phyloP scores from a whole-genome alignment of 2,888 invertebrate genomes.

The Nymphalis c-album region DNA sequence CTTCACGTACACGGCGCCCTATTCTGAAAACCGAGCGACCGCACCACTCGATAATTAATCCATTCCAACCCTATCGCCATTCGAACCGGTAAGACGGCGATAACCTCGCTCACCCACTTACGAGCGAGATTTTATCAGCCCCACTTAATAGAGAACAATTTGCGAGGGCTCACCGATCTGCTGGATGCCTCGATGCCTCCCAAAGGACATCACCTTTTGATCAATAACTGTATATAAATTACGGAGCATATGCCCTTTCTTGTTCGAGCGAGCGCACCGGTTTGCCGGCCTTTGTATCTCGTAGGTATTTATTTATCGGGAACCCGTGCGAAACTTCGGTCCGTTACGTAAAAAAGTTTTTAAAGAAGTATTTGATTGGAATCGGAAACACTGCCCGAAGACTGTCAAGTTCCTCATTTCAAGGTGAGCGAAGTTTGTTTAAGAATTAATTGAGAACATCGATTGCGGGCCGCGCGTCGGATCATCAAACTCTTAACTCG shows the following conservation, averaged over 20 bases:
- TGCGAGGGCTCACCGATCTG: slow-evolving; percentile 61
- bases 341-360: slow-evolving; percentile 42
- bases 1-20: slow-evolving; percentile 29
- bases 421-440: slow-evolving; percentile 34
- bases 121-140: slow-evolving; percentile 75
- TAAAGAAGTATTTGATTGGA: slow-evolving; percentile 33
- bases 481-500: slow-evolving; percentile 29
- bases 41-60: slow-evolving; percentile 53
- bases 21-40: slow-evolving; percentile 44
- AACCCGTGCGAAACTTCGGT: slow-evolving; percentile 47
- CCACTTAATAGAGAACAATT: slow-evolving; percentile 70
- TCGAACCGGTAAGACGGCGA: slow-evolving; percentile 54
- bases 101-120: slow-evolving; percentile 49
- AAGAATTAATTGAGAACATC: slow-evolving; percentile 33
- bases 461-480: slow-evolving; percentile 15
- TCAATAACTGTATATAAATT: slow-evolving; percentile 82
- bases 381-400: slow-evolving; percentile 16
- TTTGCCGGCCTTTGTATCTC: slow-evolving; percentile 65
- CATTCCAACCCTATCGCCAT: slow-evolving; percentile 57
- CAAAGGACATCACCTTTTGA: slow-evolving; percentile 80
- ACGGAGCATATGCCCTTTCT: slow-evolving; percentile 77
- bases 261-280: slow-evolving; percentile 70
- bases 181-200: slow-evolving; percentile 70
- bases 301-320: slow-evolving; percentile 50
- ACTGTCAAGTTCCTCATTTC: slow-evolving; percentile 26